phyloP scores from a whole-genome alignment of 2,888 invertebrate species.

The Microplitis deprimator region DNA sequence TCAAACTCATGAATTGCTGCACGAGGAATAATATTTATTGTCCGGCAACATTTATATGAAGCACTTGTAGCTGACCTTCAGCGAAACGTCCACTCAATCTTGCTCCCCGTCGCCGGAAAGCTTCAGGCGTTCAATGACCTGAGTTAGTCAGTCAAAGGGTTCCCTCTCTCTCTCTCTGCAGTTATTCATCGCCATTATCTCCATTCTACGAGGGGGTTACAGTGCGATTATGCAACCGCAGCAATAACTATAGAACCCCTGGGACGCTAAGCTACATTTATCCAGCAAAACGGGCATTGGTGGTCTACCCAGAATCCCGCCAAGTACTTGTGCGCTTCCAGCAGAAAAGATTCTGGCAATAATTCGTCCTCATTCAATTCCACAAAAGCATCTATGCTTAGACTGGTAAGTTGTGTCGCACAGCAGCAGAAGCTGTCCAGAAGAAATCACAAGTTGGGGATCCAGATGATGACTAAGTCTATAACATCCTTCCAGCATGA shows the following conservation, averaged over 20 bases:
- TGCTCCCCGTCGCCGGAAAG: background rate
- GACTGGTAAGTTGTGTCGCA: background rate
- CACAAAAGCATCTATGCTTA: too few relatives aligned
- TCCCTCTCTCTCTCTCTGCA: conserved; percentile 12
- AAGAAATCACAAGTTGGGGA: background rate
- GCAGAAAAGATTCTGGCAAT: too few relatives aligned
- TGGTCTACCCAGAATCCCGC: conserved; percentile 55
- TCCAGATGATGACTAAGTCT: conserved; percentile 11
- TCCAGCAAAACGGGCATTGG: conserved; percentile 59
- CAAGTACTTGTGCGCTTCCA: background rate
- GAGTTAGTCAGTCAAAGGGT: background rate
- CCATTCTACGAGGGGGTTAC: conserved; percentile 49
- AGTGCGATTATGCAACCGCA: conserved; percentile 59
- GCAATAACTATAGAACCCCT: conserved; percentile 54
- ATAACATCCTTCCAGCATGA: background rate
- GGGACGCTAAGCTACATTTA: conserved; percentile 55
- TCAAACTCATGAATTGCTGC: background rate
- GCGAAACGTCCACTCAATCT: background rate
- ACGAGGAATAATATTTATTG: background rate
- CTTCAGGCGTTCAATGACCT: background rate
- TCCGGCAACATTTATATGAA: background rate
- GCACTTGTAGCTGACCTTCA: background rate
- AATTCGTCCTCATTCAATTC: too few relatives aligned
- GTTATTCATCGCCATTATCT: conserved; percentile 47
- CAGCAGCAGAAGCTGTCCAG: background rate